phyloP scores from a whole-genome alignment of 2,888 invertebrate genomes.

The Xanthia togata region DNA sequence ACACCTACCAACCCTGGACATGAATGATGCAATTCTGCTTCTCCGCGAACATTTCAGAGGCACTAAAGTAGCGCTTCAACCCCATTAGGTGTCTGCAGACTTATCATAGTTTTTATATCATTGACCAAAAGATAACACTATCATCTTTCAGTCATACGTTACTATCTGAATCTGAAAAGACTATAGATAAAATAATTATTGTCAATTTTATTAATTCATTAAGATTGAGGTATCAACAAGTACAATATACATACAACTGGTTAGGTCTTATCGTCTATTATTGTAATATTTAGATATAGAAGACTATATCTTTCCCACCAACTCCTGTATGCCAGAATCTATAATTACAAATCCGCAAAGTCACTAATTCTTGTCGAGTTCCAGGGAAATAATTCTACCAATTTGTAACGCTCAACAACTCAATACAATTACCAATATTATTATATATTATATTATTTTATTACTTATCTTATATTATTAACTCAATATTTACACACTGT shows the following conservation, averaged over 20 bases:
- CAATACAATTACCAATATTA: too few relatives aligned
- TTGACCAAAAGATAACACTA: conserved; percentile 19
- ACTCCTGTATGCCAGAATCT: neutral
- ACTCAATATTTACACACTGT: too few relatives aligned
- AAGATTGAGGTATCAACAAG: neutral
- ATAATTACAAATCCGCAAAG: neutral
- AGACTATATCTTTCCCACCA: neutral
- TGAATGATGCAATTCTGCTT: too few relatives aligned
- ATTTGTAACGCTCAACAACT: too few relatives aligned
- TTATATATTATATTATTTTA: too few relatives aligned
- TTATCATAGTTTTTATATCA: conserved; percentile 40
- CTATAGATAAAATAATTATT: conserved; percentile 14
- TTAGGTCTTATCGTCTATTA: neutral
- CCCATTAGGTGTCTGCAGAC: too few relatives aligned
- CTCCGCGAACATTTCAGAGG: too few relatives aligned
- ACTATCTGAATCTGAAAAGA: conserved; percentile 15
- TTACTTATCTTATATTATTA: too few relatives aligned
- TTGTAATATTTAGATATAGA: neutral
- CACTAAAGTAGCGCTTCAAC: too few relatives aligned
- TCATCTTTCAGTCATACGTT: conserved; percentile 6
- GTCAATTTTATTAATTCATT: neutral
- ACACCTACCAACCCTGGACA: too few relatives aligned
- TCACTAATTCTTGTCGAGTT: neutral
- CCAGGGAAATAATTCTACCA: neutral
- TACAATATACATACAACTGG: too few relatives aligned